Evolutionary conservation across 2,113 vertebrate genomes (phyloP), one percentile per base, ranked within the genome.

Genomic region (Mormoops blainvillei): DNA sequence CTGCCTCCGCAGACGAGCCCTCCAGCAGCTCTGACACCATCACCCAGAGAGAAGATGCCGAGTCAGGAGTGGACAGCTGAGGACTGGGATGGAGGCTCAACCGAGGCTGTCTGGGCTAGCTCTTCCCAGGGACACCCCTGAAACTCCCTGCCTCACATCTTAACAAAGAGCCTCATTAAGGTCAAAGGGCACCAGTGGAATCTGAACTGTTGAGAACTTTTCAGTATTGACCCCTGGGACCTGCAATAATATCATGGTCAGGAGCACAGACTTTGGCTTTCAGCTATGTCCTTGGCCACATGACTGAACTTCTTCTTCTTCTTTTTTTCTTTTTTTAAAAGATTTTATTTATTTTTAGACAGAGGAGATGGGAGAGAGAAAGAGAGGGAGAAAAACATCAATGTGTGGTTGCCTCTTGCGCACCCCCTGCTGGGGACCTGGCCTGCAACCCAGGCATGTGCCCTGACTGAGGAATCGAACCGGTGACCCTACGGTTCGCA

Each of bases 21-120:
- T 96, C 96, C 45, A 97, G 91, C 91, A 97, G 97, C 77, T 93
- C 98, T 13, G 0, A 96, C 76, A 0, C 96, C 52, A 86, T 50
- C 89, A 94, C 91, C 83, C 96, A 95, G 4, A 95, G 63, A 0
- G 97, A 98, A 85, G 97, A 98, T 41, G 68, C 97, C 2, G 26
- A 96, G 0, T 94, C 98, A 86, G 98, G 97, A 0, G 84, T 68
- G 22, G 98, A 96, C 56, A 73, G 50, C 91, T 95, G 83, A 97
- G 73, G 76, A 92, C 3, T 10, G 45, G 31, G 8, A 71, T 48
- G 68, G 28, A 92, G 78, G 26, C 67, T 61, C 68, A 31, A 2
- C 36, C 38, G 31, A 43, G 33, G 36, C 41, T 43, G 3, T 52
- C 7, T 70, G 50, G 43, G 20, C 56, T 76, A 13, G 41, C 87